A percentile compares a stretch with the other conserved stretches of the same genome.
These are phyloP conservation scores for Scaeva pyrastri DNA, from an alignment of 2,888 invertebrate species.

Conservation along the genomic window DNA sequence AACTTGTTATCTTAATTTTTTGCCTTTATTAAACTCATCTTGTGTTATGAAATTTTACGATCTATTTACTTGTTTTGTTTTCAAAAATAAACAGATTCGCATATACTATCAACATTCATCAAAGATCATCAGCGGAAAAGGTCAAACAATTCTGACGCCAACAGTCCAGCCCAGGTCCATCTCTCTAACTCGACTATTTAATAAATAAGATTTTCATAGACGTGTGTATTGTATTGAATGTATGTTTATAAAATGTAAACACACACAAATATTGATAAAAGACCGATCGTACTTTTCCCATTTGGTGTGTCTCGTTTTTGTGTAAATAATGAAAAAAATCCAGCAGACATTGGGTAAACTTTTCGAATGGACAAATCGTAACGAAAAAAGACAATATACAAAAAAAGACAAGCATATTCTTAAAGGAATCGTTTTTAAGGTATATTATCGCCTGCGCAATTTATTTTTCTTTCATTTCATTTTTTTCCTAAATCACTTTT, in stretches of 20 bases:
- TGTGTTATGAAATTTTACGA: slow-evolving; percentile 38
- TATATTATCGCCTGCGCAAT: slow-evolving; percentile 50
- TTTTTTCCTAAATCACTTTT: background rate
- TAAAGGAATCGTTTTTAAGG: background rate
- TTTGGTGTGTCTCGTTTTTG: slow-evolving; percentile 8
- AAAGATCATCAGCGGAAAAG: slow-evolving; percentile 50
- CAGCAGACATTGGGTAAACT: slow-evolving; percentile 20
- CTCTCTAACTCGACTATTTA: slow-evolving; percentile 39
- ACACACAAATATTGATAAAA: slow-evolving; percentile 45
- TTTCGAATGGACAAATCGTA: background rate
- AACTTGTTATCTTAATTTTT: background rate
- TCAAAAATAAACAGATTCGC: slow-evolving; percentile 40
- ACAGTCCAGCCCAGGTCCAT: slow-evolving; percentile 17
- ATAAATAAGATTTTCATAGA: slow-evolving; percentile 51
- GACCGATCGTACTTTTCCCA: slow-evolving; percentile 5
- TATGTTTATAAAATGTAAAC: slow-evolving; percentile 46
- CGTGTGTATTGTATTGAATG: slow-evolving; percentile 3
- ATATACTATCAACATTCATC: slow-evolving; percentile 34
- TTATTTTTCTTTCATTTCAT: slow-evolving; percentile 22
- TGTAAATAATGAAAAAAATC: slow-evolving; percentile 33
- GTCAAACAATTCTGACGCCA: slow-evolving; percentile 68
- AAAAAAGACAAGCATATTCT: background rate
- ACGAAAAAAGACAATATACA: background rate
- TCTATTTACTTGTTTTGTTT: slow-evolving; percentile 22
- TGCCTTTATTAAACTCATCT: background rate